Base-by-base conservation (phyloP, 1,140 invertebrate genomes). In the Drosophila neocordata region DNA sequence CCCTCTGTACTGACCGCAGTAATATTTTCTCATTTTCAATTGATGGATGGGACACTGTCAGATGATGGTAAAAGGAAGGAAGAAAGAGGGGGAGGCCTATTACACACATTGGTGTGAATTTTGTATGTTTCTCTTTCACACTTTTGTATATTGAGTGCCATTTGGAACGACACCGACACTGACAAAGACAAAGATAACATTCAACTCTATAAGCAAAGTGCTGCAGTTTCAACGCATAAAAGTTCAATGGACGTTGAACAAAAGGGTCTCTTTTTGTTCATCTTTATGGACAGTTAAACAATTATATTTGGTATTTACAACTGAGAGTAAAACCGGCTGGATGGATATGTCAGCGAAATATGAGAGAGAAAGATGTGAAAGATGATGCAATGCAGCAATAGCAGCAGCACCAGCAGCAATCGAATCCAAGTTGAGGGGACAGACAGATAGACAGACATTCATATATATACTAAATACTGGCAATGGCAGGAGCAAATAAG, bases 231-330 rank as follows among this genome's bases (percentile, higher is more conserved):
- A 48, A 48, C 41, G 41, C 41, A 48, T 48, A 9, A 73, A 73
- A 87, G 82, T 88, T 87, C 82, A 88, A 76, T 82, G 83, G 63
- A 82, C 78, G 44, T 44, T 44, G 77, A 51, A 74, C 52, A 77
- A 77, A 89, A 89, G 83, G 84, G 84, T 89, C 79, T 83, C 72
- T 73, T 89, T 89, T 73, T 77, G 66, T 76, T 70, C 72, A 83
- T 69, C 79, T 88, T 88, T 88, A 79, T 87, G 84, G 72, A 79
- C 79, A 87, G 79, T 87, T 83, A 71, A 83, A 88, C 79, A 87
- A 88, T 87, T 82, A 88, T 87, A 79, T 87, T 87, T 87, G 83
- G 83, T 88, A 88, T 87, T 87, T 88, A 87, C 82, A 73, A 60
- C 75, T 61, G 52, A 41, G 65, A 61, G 65, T 68, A 65, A 52